These are phyloP conservation scores for Bradypus variegatus DNA, from an alignment of 2,797 vertebrate species.

Conservation along the genomic window DNA sequence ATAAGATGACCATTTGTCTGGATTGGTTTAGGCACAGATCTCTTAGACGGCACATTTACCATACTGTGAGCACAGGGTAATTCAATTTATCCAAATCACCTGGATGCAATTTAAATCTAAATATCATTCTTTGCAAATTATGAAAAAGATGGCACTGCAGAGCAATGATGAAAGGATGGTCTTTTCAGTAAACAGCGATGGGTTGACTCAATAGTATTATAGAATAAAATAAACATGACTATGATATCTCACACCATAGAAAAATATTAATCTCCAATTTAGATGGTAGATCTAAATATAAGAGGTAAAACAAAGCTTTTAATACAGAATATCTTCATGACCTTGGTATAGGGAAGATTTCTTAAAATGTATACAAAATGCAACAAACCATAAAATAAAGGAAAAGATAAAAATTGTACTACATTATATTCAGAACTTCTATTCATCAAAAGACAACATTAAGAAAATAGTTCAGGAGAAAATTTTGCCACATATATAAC, in stretches of 20 bases:
- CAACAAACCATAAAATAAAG: neutral
- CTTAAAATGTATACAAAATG: neutral
- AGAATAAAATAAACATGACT: neutral
- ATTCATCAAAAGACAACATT: neutral
- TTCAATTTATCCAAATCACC: neutral
- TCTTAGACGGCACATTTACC: neutral
- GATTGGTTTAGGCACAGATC: neutral
- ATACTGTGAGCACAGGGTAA: neutral
- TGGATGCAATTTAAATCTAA: neutral
- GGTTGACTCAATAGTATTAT: neutral
- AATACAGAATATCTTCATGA: neutral
- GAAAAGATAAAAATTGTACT: neutral
- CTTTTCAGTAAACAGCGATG: neutral
- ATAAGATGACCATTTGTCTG: neutral
- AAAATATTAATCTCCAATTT: neutral
- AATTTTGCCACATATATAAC: neutral
- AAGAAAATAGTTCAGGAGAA: neutral
- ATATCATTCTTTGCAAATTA: neutral
- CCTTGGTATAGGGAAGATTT: neutral
- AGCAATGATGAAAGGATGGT: neutral
- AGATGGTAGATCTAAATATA: neutral
- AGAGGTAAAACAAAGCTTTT: constrained; percentile 3
- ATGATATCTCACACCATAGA: neutral
- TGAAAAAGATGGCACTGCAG: neutral
- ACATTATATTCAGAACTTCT: neutral